Percentiles rank a stretch among this genome's conserved stretches.
Evolutionary conservation across 2,113 vertebrate species (phyloP).

Genomic region (Psittacus erithacus): DNA sequence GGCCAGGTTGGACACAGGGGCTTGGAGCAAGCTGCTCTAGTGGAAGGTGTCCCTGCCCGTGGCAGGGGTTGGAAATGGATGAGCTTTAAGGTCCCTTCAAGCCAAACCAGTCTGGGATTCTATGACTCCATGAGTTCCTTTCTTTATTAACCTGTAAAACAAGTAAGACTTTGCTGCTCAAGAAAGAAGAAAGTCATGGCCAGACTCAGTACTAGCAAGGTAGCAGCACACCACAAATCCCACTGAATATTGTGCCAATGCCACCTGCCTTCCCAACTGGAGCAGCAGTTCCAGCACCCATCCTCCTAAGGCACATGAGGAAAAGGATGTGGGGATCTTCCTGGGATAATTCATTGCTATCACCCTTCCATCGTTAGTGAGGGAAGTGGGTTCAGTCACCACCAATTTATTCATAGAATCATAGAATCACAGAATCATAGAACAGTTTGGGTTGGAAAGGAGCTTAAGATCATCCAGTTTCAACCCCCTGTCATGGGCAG

Average conservation of each 20-base stretch:
- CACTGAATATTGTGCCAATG: fast-evolving
- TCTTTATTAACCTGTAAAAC: background rate
- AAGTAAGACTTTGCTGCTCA: background rate
- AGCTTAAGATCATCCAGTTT: background rate
- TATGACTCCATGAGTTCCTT: too few relatives aligned
- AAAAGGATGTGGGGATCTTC: background rate
- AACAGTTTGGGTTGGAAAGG: background rate
- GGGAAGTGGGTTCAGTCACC: background rate
- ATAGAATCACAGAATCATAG: too few relatives aligned
- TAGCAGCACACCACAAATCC: background rate
- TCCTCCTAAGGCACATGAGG: fast-evolving
- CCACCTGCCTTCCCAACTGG: background rate
- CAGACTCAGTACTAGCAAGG: background rate
- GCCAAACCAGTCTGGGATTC: too few relatives aligned
- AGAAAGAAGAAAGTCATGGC: fast-evolving
- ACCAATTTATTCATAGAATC: background rate
- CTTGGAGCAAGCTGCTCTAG: background rate
- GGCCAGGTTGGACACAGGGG: too few relatives aligned
- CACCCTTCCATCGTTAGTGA: fast-evolving
- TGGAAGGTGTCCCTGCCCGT: background rate
- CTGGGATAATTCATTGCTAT: background rate
- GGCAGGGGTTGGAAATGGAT: too few relatives aligned
- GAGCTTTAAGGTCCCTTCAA: too few relatives aligned
- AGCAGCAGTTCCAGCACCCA: background rate
- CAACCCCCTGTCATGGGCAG: too few relatives aligned